Base-by-base conservation (phyloP, 2,113 vertebrate species). In the Clupea harengus region DNA sequence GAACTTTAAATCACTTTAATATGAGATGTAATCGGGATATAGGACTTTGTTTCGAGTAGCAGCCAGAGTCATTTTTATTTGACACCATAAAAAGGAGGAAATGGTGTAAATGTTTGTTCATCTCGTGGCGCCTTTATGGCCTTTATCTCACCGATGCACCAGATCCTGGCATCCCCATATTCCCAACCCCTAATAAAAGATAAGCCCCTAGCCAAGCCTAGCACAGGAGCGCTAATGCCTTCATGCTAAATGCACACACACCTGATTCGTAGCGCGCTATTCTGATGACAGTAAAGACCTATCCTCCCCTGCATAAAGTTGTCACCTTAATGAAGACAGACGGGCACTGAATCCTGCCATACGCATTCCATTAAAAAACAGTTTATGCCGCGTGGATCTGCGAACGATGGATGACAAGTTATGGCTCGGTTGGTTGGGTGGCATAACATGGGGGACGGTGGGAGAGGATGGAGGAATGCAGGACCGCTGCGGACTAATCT, bases 381-480 rank as follows among this genome's bases (percentile, higher is more conserved):
- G 25, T 88, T 89, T 87, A 87, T 50, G 32, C 60, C 83, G 22
- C 57, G 75, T 80, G 82, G 78, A 89, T 6, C 81, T 85, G 86
- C 52, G 81, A 45, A 45, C 45, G 81, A 83, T 52, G 81, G 82
- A 89, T 88, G 72, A 82, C 83, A 83, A 88, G 64, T 90, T 85
- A 90, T 83, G 32, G 86, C 45, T 15, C 9, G 67, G 67, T 39
- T 78, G 72, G 32, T 10, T 60, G 20, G 18, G 11, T 75, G 67
- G 28, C 67, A 7, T 39, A 39, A 75, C 28, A 32, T 39, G 32
- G 2, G 32, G 13, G 25, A 39, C 39, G 39, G 18, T 57, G 54
- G 18, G 54, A 22, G 18, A 60, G 54, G 18, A 9, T 64, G n/a
- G 64, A 72, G 64, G 64, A 3, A 1, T n/a, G 8, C 11, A 8